Conservation (phyloP, 2,797 vertebrate genomes). For the Danio choprae region DNA sequence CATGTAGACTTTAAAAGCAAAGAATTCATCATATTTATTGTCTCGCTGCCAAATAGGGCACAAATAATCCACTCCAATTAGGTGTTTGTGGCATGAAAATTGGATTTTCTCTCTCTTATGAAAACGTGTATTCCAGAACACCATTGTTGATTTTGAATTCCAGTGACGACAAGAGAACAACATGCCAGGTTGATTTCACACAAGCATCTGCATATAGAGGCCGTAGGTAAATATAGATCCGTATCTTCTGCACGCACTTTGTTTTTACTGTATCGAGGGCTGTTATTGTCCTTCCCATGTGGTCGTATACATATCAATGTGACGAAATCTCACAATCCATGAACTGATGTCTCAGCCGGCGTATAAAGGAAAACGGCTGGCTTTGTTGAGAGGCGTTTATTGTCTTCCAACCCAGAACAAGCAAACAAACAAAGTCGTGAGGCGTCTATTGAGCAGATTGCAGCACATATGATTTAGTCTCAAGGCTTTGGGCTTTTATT, state of each 20-base stretch:
- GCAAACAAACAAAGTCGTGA: conserved; percentile 61
- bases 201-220: conserved; percentile 45
- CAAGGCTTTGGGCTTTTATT: conserved; percentile 56
- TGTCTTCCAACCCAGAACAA: conserved; percentile 60
- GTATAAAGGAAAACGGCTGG: conserved; percentile 64
- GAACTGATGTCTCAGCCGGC: conserved; percentile 19
- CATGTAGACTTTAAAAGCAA: conserved; percentile 52
- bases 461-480: conserved; percentile 71
- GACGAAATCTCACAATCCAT: conserved; percentile 14
- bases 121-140: conserved; percentile 38
- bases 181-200: conserved; percentile 58
- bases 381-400: conserved; percentile 69
- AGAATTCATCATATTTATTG: conserved; percentile 49
- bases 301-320: conserved; percentile 35
- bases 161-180: conserved; percentile 27
- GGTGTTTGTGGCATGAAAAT: conserved; percentile 62
- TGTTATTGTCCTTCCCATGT: conserved; percentile 27
- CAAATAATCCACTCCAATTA: conserved; percentile 63
- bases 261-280: conserved; percentile 43
- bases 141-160: conserved; percentile 47
- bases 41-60: conserved; percentile 61
- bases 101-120: conserved; percentile 52
- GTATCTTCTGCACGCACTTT: conserved; percentile 39
- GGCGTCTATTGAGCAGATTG: conserved; percentile 72
- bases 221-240: conserved; percentile 57